Evolutionary conservation across 2,797 vertebrate species (phyloP), one percentile per base, ranked within the genome.

Genomic region (Tamandua tetradactyla): DNA sequence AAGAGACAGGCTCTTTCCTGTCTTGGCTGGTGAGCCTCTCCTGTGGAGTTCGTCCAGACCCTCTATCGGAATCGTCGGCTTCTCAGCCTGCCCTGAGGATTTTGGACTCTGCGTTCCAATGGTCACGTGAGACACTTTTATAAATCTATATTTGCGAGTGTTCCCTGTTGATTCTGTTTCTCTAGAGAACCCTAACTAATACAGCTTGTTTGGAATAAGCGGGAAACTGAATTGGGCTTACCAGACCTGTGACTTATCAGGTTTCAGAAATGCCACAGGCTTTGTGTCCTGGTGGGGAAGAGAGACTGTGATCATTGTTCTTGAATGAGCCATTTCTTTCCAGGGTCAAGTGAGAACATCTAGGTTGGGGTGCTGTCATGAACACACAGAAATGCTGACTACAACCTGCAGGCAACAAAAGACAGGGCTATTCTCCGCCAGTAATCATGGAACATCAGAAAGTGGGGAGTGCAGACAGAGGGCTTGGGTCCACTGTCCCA

Each of bases 401-500:
- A 18, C 62, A 69, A 52, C 27, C 27, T 17, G 4, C 52, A 4
- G 66, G 23, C 59, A 30, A 69, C 57, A 72, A 18, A 64, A 35
- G 27, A 61, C 25, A 2, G 23, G 23, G 17, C 11, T 23, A n/a
- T 40, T 30, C 23, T 25, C 74, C 0, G 0, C 52, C 7, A 2
- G 80, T 32, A n/a, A 23, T 44, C 66, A 27, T 15, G 35, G 59
- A 55, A 22, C 40, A 3, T 4, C 10, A 14, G 11, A 23, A 30
- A 35, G 79, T 1, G 9, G 12, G 52, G 61, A 88, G 35, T 10
- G 27, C 13, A 44, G 79, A 6, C 72, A 20, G 27, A 25, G 64
- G 0, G 1, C 2, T 20, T 66, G 76, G 76, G 20, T 22, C 55
- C 66, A 23, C 27, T 0, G 3, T 47, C 62, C 86, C 11, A 57